Evolutionary conservation across 1,140 invertebrate genomes (phyloP), one percentile per base, ranked within the genome.

Genomic region (Atta texana): DNA sequence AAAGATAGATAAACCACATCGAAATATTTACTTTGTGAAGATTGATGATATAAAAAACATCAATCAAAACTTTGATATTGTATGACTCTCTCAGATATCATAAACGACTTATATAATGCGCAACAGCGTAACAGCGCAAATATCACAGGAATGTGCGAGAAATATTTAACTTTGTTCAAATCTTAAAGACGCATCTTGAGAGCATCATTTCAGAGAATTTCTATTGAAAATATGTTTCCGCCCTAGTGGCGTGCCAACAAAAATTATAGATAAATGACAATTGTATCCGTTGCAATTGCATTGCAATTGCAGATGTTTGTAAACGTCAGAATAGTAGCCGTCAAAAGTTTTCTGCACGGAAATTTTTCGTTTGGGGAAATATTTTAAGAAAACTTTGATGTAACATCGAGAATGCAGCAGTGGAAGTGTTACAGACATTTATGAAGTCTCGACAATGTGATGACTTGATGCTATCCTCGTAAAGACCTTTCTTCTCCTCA

Each of bases 261-360:
- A 61, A 84, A 84, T 82, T 68, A 74, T 31, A 82, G 69, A 75
- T 61, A 69, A 84, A 84, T 84, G 55, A 44, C 28, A 80, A 84
- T 84, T 74, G 69, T 75, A 61, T 49, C 39, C 28, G 28, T 31
- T 31, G 68, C 39, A 18, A 24, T 24, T 74, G 68, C 39, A 18
- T 63, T 34, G 28, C 69, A 84, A 84, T 75, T 84, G 80, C 80
- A 24, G 55, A 28, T 63, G 69, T 84, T 84, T 74, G 80, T 84
- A 74, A 84, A 75, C 18, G 80, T 84, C 69, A 84, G 57, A 84
- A 84, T 63, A 34, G 80, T 39, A 74, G n/a, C 69, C 7, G 39
- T 63, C 80, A 24, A 18, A 84, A 84, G 80, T 84, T 84, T 74
- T 63, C 69, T 39, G 69, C 24, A 24, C 64, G 21, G 12, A 63